These are phyloP conservation scores for Lophius americanus DNA, from an alignment of 2,797 vertebrate genomes.

Conservation along the genomic window DNA sequence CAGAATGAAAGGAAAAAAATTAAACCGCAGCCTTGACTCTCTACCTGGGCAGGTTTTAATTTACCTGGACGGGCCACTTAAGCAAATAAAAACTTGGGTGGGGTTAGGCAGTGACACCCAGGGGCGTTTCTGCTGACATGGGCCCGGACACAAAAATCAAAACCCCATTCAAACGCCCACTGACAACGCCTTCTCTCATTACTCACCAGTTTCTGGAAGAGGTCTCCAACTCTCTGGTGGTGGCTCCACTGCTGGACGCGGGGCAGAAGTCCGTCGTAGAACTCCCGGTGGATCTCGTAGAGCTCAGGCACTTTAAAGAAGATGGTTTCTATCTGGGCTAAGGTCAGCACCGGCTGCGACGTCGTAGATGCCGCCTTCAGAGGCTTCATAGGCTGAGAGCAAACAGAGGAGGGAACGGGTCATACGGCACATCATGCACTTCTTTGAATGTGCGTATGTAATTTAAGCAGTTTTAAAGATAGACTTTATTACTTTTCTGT, in stretches of 20 bases:
- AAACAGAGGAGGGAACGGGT: slow-evolving; percentile 3
- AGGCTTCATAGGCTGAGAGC: slow-evolving; percentile 94
- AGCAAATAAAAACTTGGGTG: neutral
- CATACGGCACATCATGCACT: neutral
- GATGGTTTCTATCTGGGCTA: slow-evolving; percentile 97
- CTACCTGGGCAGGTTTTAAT: no score
- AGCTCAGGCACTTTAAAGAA: slow-evolving; percentile 99
- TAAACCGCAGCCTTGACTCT: no score
- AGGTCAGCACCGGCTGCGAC: slow-evolving; percentile 93
- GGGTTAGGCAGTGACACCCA: slow-evolving; percentile 21
- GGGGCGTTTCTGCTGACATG: slow-evolving; percentile 9
- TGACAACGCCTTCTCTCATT: neutral
- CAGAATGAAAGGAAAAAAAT: no score
- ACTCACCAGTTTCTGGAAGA: slow-evolving; percentile 97
- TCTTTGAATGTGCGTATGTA: no score
- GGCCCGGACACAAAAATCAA: slow-evolving; percentile 9
- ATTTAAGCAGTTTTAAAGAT: no score
- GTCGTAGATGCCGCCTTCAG: slow-evolving; percentile 96
- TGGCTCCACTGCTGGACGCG: slow-evolving; percentile 97
- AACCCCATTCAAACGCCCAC: neutral
- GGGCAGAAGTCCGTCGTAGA: slow-evolving; percentile 93
- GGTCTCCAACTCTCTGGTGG: slow-evolving; percentile 95
- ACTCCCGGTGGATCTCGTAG: slow-evolving; percentile 97
- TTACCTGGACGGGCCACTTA: no score
- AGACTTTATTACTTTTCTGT: no score